A percentile compares a stretch with the other conserved stretches of the same genome.
phyloP scores from a whole-genome alignment of 2,797 vertebrate genomes.

The Channa striata region DNA sequence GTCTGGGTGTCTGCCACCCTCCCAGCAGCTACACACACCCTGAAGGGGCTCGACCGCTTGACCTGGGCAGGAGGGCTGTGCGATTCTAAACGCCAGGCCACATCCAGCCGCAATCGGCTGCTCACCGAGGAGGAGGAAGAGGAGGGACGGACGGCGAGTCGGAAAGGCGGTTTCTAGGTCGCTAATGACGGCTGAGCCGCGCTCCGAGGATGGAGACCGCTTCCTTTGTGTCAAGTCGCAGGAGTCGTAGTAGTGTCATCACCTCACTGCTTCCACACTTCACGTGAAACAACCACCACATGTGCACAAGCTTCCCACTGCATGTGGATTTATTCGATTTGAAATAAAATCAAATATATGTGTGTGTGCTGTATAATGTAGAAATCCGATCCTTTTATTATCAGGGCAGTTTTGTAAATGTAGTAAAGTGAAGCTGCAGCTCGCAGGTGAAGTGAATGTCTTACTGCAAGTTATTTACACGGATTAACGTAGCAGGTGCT shows the following conservation, averaged over 20 bases:
- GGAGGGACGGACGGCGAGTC: slow-evolving; percentile 23
- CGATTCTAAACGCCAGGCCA: neutral
- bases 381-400: neutral
- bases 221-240: slow-evolving; percentile 83
- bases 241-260: slow-evolving; percentile 66
- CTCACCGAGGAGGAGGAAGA: slow-evolving; percentile 6
- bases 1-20: slow-evolving; percentile 54
- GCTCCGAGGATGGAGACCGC: slow-evolving; percentile 59
- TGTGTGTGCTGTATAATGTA: too few species aligned
- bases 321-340: neutral
- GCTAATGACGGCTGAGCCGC: slow-evolving; percentile 17
- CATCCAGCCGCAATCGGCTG: neutral
- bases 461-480: neutral
- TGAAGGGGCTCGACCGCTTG: slow-evolving; percentile 16
- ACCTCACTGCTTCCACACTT: slow-evolving; percentile 29
- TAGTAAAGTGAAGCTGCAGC: neutral
- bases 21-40: slow-evolving; percentile 27
- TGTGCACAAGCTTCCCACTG: neutral
- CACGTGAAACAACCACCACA: neutral
- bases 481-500: neutral
- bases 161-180: slow-evolving; percentile 52
- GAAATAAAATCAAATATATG: too few species aligned
- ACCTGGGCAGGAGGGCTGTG: slow-evolving; percentile 2
- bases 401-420: slow-evolving; percentile 2
- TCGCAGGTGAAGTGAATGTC: neutral